Evolutionary conservation across 1,140 invertebrate species (phyloP), one percentile per base, ranked within the genome.

Genomic region (Papilio xuthus): DNA sequence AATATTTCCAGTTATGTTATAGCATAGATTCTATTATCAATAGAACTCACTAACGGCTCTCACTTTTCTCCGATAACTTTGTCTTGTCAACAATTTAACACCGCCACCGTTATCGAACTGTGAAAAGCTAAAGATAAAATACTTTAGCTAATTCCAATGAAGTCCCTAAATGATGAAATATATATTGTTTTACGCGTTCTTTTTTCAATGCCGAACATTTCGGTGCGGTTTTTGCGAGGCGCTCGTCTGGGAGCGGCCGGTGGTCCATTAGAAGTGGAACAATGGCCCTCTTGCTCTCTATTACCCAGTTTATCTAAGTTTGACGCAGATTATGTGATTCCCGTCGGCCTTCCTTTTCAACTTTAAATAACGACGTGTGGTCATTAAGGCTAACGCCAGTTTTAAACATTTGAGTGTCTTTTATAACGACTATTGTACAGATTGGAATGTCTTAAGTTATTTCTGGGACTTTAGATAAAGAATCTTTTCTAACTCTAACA

Each of bases 251-350:
- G 84, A 88, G 89, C 88, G 78, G 87, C 86, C 90, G 92, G 92
- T 92, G 90, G 91, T 92, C 91, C 90, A 92, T 92, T 91, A 92
- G 89, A 83, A 75, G 71, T 86, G 85, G 89, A 92, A 92, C 91
- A 93, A 93, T 92, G 89, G 91, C 77, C 87, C 87, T 87, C 88
- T 92, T 85, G 83, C 83, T 86, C 88, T 88, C 86, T 91, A 89
- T 90, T 91, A 89, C 87, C 87, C 83, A 84, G 86, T 90, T 92
- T 91, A 90, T 92, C 91, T 91, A 88, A 85, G 81, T 90, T 89
- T 89, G 85, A 89, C 90, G 89, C 85, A 87, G 87, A 89, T 90
- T 90, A 92, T 89, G 88, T 90, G 88, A 90, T 88, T 86, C 86
- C 86, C 90, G 86, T 84, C 88, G 89, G 86, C 81, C 69, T 67